Evolutionary conservation across 2,113 vertebrate genomes (phyloP).

Genomic region (Pampusana beccarii): DNA sequence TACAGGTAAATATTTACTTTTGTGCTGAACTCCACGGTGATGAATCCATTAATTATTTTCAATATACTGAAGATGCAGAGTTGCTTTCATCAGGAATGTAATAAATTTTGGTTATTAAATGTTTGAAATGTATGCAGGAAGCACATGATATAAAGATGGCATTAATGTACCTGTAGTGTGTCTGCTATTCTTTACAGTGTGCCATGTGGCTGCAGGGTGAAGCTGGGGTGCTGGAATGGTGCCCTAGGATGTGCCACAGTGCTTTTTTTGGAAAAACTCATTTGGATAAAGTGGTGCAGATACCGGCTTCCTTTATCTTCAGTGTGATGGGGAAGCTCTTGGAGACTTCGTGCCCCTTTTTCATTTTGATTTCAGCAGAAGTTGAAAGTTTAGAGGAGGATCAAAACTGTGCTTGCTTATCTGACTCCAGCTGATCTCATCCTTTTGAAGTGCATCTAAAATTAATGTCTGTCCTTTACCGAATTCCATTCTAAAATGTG

Average conservation of each 20-base stretch:
- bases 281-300: not conserved
- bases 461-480: constrained; percentile 8
- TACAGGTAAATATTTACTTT: not conserved
- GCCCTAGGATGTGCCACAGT: not conserved
- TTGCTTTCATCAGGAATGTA: not conserved
- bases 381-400: constrained; percentile 37
- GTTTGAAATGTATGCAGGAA: not conserved
- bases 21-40: not conserved
- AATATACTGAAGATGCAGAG: not conserved
- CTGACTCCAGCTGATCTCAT: constrained; percentile 22
- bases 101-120: not conserved
- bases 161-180: not conserved
- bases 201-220: not conserved
- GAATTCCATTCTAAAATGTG: not conserved
- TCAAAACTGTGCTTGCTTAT: constrained; percentile 16
- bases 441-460: constrained; percentile 41
- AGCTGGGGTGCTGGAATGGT: not conserved
- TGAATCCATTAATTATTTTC: not conserved
- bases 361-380: not conserved
- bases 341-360: not conserved
- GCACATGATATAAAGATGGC: not conserved
- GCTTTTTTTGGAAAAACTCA: not conserved
- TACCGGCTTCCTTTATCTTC: not conserved
- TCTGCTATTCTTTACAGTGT: not conserved
- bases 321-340: not conserved